Base-by-base conservation (phyloP, 2,113 vertebrate species). In the Saimiri boliviensis region DNA sequence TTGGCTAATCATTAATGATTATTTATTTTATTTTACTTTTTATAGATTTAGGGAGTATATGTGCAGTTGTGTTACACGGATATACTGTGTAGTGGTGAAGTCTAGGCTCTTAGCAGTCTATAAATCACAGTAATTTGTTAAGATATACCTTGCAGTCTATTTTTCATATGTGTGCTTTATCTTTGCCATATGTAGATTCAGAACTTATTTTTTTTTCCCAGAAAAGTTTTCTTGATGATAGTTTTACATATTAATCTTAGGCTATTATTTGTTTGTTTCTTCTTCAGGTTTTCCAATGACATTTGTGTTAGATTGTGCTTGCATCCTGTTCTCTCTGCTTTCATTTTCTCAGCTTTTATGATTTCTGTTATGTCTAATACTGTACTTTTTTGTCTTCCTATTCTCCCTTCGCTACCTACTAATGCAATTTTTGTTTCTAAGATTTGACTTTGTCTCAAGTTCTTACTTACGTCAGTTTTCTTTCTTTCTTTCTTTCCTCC, bases 1-100 rank as follows among this genome's bases (percentile, higher is more conserved):
- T 8, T 42, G 21, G 49, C 40, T 66, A 73, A 42, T 91, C 91
- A 71, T 83, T 93, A 88, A 89, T 93, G 86, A 96, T 86, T 49
- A 94, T 74, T 94, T 91, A 82, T 30, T 32, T 63, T 63, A 63
- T 30, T 63, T 63, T 32, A 30, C 14, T 63, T 63, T 63, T 63
- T 32, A 63, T 63, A 32, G 27, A 63, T 63, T 63, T 63, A 32
- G 60, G 30, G 27, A 30, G 60, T 63, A 63, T 6, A 32, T 63
- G 12, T 63, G 60, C 27, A 63, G 60, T 63, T 63, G 27, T 63
- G 60, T 14, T 63, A 32, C 60, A 63, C 6, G 27, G 27, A 63
- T 63, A 63, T 63, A 32, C 32, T 63, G 60, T 63, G 60, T 63
- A 63, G 60, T 63, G 60, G 60, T 63, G 60, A 32, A 63, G 60